Conservation (phyloP, 2,113 vertebrate genomes). For the Nothocercus nigrocapillus region DNA sequence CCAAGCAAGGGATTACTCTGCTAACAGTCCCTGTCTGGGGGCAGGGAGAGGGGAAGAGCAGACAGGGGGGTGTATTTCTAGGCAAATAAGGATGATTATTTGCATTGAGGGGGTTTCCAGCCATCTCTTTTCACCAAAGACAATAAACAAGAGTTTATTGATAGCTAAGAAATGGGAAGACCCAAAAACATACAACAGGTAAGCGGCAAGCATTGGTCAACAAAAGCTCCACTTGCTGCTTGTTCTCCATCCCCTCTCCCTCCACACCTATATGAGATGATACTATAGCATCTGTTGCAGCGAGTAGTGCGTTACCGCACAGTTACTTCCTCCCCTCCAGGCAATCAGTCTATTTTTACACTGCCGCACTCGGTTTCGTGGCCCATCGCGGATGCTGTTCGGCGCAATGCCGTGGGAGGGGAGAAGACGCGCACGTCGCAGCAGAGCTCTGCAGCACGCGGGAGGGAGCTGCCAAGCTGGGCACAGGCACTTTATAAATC, state of each 20-base stretch:
- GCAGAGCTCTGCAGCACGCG: conserved; percentile 46
- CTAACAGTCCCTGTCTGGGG: neutral
- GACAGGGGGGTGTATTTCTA: neutral
- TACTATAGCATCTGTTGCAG: neutral
- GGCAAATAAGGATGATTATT: neutral
- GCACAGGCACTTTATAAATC: conserved; percentile 57
- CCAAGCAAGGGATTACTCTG: neutral
- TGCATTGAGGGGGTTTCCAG: neutral
- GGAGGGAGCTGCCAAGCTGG: conserved; percentile 64
- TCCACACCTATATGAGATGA: neutral
- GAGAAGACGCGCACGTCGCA: conserved; percentile 41
- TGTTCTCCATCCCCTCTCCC: neutral
- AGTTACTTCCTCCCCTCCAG: neutral
- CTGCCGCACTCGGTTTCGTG: neutral
- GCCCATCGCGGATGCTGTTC: conserved; percentile 37
- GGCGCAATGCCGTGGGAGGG: conserved; percentile 60
- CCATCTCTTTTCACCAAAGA: neutral
- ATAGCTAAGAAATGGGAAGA: neutral
- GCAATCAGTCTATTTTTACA: conserved; percentile 33
- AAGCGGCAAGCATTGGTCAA: neutral
- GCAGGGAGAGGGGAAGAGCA: neutral
- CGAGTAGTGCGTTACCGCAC: neutral
- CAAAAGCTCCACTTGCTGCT: neutral
- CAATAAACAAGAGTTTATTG: neutral
- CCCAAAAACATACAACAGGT: fast-evolving